Percentiles rank a stretch among this genome's conserved stretches.
Conservation (phyloP, 2,113 vertebrate genomes). For the Plecotus auritus region DNA sequence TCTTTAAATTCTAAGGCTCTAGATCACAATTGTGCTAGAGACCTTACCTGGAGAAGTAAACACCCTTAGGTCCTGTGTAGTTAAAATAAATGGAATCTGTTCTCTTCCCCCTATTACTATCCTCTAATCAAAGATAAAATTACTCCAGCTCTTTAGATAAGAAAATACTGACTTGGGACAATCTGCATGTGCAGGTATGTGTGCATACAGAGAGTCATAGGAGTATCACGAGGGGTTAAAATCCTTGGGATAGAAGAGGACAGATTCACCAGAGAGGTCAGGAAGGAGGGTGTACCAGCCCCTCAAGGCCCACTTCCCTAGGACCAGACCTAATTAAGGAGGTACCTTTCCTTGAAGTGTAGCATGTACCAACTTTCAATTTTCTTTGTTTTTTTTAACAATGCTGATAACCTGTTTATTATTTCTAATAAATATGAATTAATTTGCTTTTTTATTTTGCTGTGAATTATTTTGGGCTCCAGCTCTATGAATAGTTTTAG, state of each 20-base stretch:
- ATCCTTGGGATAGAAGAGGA: neutral
- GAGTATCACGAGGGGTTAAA: neutral
- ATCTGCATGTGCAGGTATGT: neutral
- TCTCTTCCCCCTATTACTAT: neutral
- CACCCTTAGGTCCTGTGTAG: neutral
- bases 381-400: slow-evolving; percentile 19
- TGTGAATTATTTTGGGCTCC: neutral
- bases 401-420: neutral
- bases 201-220: neutral
- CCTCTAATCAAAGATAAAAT: neutral
- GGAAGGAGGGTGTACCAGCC: neutral
- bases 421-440: slow-evolving; percentile 9
- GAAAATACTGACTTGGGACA: neutral
- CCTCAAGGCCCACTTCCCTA: neutral
- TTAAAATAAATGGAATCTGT: neutral
- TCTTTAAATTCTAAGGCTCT: neutral
- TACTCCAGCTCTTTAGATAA: neutral
- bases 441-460: neutral
- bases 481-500: neutral
- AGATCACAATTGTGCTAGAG: neutral
- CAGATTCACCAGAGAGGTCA: neutral
- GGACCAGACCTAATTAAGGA: neutral
- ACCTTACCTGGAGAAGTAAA: neutral
- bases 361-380: slow-evolving; percentile 7
- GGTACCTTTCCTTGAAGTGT: neutral